phyloP scores from a whole-genome alignment of 2,797 vertebrate species.

The Oreochromis grahami region DNA sequence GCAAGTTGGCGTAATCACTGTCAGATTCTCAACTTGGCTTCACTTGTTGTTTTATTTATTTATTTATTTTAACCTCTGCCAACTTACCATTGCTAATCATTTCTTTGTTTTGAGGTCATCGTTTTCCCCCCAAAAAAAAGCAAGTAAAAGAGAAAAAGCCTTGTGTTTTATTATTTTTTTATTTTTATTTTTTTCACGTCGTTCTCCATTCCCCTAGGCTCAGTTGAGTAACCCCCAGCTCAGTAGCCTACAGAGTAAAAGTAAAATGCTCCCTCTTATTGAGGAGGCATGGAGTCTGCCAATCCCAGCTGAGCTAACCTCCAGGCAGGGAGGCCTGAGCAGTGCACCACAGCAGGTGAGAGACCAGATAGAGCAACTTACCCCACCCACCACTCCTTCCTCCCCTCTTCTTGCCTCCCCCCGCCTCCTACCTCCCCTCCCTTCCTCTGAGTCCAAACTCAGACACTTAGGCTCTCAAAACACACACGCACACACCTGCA shows the following conservation, averaged over 20 bases:
- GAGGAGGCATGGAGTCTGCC: slow-evolving; percentile 99
- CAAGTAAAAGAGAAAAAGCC: not conserved
- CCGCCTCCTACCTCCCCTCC: slow-evolving; percentile 34
- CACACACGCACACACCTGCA: slow-evolving; percentile 26
- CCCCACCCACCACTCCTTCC: slow-evolving; percentile 38
- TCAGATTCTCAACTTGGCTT: slow-evolving; percentile 27
- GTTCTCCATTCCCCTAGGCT: slow-evolving; percentile 94
- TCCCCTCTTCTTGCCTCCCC: slow-evolving; percentile 46
- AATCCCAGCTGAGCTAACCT: slow-evolving; percentile 99
- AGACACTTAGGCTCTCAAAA: slow-evolving; percentile 19
- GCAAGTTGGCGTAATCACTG: not conserved
- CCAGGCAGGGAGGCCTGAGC: slow-evolving; percentile 99
- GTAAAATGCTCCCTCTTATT: slow-evolving; percentile 99
- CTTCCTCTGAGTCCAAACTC: slow-evolving; percentile 44
- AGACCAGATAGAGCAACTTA: slow-evolving; percentile 77
- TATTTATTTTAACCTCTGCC: slow-evolving; percentile 43
- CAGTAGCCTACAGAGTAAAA: slow-evolving; percentile 99
- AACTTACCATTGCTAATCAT: slow-evolving; percentile 70
- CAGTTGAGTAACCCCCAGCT: slow-evolving; percentile 99
- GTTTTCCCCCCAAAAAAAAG: slow-evolving; percentile 1
- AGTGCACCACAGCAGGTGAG: slow-evolving; percentile 98
- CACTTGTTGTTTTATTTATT: slow-evolving; percentile 29
- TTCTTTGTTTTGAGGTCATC: slow-evolving; percentile 72
- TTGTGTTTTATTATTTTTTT: slow-evolving; percentile 38
- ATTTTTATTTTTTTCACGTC: slow-evolving; percentile 55